Conservation (phyloP, 2,797 vertebrate genomes). For the Paedocypris micromegethes region DNA sequence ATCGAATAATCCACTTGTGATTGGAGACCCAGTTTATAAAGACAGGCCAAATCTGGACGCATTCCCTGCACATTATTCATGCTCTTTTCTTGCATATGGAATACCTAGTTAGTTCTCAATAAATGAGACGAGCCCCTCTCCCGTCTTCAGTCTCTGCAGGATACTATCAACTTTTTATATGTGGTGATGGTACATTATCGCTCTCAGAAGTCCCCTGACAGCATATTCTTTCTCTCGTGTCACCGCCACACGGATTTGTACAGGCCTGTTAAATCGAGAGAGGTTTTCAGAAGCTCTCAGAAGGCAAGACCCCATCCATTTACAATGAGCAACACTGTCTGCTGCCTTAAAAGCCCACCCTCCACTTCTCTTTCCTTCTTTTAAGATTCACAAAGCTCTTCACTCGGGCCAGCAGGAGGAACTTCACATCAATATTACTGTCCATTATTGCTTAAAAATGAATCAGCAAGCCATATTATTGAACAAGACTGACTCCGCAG, state of each 20-base stretch:
- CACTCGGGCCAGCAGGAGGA: conserved; percentile 11
- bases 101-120: conserved; percentile 16
- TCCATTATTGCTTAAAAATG: conserved; percentile 5
- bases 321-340: conserved; percentile 40
- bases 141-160: neutral
- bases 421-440: conserved; percentile 26
- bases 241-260: conserved; percentile 23
- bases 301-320: conserved; percentile 33
- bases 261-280: conserved; percentile 19
- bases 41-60: conserved; percentile 8
- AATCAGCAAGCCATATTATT: conserved; percentile 6
- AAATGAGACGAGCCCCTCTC: conserved; percentile 14
- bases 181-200: conserved; percentile 41
- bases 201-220: conserved; percentile 30
- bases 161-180: conserved; percentile 24
- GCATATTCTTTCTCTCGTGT: conserved; percentile 37
- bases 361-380: conserved; percentile 20
- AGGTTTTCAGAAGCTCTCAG: conserved; percentile 38
- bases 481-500: no score
- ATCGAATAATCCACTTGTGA: conserved; percentile 7
- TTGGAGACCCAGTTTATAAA: conserved; percentile 9
- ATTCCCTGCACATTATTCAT: conserved; percentile 23
- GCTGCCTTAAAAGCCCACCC: conserved; percentile 36
- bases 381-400: conserved; percentile 17
- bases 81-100: conserved; percentile 29